Evolutionary conservation across 2,797 vertebrate genomes (phyloP).

Genomic region (Acrossocheilus fasciatus): DNA sequence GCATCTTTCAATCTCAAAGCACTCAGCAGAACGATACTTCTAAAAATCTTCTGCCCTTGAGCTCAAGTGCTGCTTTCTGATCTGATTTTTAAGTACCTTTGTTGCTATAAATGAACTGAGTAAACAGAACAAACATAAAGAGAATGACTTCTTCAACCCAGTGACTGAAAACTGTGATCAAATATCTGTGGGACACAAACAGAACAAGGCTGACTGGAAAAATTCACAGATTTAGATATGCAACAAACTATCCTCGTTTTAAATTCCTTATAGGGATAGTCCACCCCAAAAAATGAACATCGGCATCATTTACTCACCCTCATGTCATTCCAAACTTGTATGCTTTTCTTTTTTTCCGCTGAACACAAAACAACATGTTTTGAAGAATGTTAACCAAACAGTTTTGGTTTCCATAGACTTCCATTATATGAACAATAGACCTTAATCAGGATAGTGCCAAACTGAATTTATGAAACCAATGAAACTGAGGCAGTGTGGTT

Average conservation of each 20-base stretch:
- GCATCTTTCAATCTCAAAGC: conserved; percentile 33
- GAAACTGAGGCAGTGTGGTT: background rate
- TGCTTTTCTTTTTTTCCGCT: background rate
- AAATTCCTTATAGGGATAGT: background rate
- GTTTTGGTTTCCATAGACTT: background rate
- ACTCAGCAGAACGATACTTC: conserved; percentile 9
- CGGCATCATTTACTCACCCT: background rate
- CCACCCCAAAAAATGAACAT: background rate
- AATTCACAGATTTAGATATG: conserved; percentile 6
- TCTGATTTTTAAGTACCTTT: conserved; percentile 30
- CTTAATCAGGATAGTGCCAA: background rate
- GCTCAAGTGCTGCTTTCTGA: background rate
- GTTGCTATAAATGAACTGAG: conserved; percentile 30
- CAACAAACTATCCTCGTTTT: background rate
- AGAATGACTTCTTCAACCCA: conserved; percentile 14
- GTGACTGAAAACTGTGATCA: background rate
- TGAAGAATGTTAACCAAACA: background rate
- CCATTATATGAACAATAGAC: background rate
- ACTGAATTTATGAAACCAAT: background rate
- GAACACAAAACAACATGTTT: background rate
- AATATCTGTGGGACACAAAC: conserved; percentile 11
- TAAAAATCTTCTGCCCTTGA: conserved; percentile 34
- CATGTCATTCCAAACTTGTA: background rate
- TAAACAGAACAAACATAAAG: conserved; percentile 34
- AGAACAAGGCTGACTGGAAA: conserved; percentile 23